phyloP scores from a whole-genome alignment of 30 jellyfish, hydroid and myxozoan species.

The Turritopsis dohrnii region DNA sequence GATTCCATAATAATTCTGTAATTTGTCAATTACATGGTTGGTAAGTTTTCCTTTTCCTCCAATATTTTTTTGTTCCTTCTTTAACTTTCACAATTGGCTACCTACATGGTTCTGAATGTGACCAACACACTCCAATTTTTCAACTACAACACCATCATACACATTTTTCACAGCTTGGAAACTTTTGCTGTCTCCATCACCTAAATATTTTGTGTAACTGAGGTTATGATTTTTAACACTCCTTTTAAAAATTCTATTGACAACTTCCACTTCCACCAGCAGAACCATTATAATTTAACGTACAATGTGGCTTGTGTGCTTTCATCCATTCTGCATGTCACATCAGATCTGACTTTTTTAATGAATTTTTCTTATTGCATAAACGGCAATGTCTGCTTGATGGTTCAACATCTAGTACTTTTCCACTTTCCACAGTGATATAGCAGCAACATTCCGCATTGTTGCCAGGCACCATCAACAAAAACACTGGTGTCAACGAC shows the following conservation, averaged over 20 bases:
- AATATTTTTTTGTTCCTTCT: slow-evolving; percentile 15
- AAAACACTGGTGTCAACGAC: slow-evolving; percentile 4
- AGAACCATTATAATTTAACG: slow-evolving; percentile 25
- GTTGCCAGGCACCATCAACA: neutral
- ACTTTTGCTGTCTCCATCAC: slow-evolving; percentile 42
- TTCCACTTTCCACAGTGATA: neutral
- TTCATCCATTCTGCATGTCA: neutral
- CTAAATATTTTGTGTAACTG: slow-evolving; percentile 22
- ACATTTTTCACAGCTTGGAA: slow-evolving; percentile 8
- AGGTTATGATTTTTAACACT: slow-evolving; percentile 16
- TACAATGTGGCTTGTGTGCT: slow-evolving; percentile 13
- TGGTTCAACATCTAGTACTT: slow-evolving; percentile 18
- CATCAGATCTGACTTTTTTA: neutral
- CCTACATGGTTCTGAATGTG: slow-evolving; percentile 49
- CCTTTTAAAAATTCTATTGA: slow-evolving; percentile 10
- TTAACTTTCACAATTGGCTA: slow-evolving; percentile 18
- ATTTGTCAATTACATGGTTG: slow-evolving; percentile 23
- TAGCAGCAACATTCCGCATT: slow-evolving; percentile 16
- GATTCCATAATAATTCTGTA: slow-evolving; percentile 44
- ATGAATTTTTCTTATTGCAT: neutral
- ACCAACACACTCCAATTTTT: slow-evolving; percentile 39
- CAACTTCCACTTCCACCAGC: slow-evolving; percentile 31
- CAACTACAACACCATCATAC: slow-evolving; percentile 19
- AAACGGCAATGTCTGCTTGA: slow-evolving; percentile 3
- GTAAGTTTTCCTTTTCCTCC: slow-evolving; percentile 45